phyloP scores from a whole-genome alignment of 2,888 invertebrate genomes.

The Mesorhabditis belari region DNA sequence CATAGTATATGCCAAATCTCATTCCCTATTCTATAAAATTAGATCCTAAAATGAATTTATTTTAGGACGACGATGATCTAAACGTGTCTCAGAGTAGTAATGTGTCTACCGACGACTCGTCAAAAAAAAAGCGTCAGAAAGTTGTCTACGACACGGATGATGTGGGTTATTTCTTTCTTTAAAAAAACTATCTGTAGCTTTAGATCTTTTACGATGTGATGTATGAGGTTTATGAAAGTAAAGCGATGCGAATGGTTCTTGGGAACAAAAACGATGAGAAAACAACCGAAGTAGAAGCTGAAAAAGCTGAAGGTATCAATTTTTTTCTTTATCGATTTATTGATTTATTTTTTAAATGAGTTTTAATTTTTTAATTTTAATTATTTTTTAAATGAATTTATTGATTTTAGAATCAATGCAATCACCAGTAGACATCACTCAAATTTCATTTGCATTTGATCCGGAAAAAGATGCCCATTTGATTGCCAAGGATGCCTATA shows the following conservation, averaged over 20 bases:
- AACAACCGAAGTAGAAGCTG: background rate
- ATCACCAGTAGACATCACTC: background rate
- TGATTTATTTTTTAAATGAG: background rate
- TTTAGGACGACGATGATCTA: background rate
- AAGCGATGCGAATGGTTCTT: no score
- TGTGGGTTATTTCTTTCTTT: background rate
- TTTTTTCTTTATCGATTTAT: background rate
- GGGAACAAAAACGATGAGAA: background rate
- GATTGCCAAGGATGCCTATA: slow-evolving; percentile 36
- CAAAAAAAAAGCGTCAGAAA: background rate
- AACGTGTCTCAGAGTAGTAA: no score
- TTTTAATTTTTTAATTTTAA: background rate
- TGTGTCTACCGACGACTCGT: no score
- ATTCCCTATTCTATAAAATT: no score
- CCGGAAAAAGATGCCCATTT: slow-evolving; percentile 33
- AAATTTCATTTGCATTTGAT: slow-evolving; percentile 36
- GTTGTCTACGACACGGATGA: background rate
- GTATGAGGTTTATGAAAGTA: background rate
- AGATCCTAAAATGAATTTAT: no score
- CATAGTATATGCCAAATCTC: no score
- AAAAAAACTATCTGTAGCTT: background rate
- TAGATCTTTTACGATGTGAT: background rate
- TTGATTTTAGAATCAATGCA: no score
- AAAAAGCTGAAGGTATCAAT: background rate
- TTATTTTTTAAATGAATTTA: background rate